Conservation (phyloP, 2,113 vertebrate genomes). For the Atractosteus spatula region DNA sequence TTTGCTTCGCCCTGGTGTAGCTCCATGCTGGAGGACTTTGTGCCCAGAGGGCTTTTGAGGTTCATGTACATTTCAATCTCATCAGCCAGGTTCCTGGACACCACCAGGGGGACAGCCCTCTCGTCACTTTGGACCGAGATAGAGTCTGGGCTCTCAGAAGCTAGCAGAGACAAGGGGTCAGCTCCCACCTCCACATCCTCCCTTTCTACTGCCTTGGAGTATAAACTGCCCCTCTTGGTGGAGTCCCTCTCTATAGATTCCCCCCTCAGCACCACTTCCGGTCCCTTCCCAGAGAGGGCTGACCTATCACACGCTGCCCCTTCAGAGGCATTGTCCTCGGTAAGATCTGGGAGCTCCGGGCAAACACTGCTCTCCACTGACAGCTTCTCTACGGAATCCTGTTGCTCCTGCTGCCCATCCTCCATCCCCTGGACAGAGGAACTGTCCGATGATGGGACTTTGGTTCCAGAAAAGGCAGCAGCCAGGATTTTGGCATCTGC, state of each 20-base stretch:
- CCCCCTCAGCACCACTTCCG: slow-evolving; percentile 16
- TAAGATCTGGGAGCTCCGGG: slow-evolving; percentile 48
- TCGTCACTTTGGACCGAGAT: slow-evolving; percentile 69
- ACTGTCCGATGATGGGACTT: slow-evolving; percentile 43
- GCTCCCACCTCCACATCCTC: slow-evolving; percentile 84
- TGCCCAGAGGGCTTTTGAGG: slow-evolving; percentile 77
- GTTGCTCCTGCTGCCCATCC: slow-evolving; percentile 27
- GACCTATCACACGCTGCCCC: slow-evolving; percentile 5
- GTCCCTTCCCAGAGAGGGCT: slow-evolving; percentile 24
- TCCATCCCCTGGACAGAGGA: slow-evolving; percentile 58
- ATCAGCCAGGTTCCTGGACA: slow-evolving; percentile 88
- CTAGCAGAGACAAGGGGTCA: slow-evolving; percentile 88
- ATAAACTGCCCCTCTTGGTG: slow-evolving; percentile 60
- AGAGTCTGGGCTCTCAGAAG: slow-evolving; percentile 66
- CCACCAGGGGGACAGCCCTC: slow-evolving; percentile 67
- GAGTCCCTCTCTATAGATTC: slow-evolving; percentile 22
- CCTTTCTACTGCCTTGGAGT: slow-evolving; percentile 71
- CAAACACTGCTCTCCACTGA: slow-evolving; percentile 50
- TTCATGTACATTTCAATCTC: slow-evolving; percentile 98
- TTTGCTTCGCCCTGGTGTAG: slow-evolving; percentile 57
- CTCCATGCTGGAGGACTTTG: slow-evolving; percentile 89
- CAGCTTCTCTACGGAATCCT: slow-evolving; percentile 51
- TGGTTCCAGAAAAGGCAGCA: slow-evolving; percentile 72
- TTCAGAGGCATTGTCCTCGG: not conserved
- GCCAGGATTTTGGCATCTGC: slow-evolving; percentile 92